Conservation (phyloP, 2,113 vertebrate genomes). For the Riparia riparia region DNA sequence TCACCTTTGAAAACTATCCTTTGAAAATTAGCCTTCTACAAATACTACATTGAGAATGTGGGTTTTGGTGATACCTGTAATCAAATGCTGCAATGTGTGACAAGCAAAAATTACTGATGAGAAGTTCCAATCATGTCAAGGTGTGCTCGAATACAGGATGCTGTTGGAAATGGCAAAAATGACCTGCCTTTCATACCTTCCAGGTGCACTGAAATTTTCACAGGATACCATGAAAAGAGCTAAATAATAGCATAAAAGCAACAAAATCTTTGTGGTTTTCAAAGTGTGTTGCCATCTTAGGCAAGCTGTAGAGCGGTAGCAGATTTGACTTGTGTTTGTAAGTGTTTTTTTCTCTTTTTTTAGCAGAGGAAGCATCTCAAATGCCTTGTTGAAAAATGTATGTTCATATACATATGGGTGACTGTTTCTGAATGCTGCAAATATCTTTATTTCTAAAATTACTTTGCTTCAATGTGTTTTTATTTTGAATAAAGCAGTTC, state of each 20-base stretch:
- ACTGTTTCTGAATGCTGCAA: not conserved
- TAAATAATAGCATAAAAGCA: not conserved
- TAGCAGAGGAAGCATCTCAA: not conserved
- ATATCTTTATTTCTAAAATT: constrained; percentile 12
- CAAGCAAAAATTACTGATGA: not conserved
- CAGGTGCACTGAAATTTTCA: not conserved
- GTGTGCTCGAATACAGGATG: not conserved
- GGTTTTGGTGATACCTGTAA: not conserved
- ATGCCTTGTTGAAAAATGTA: not conserved
- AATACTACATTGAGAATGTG: not conserved
- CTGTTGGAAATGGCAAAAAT: not conserved
- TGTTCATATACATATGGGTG: not conserved
- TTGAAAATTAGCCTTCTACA: not conserved
- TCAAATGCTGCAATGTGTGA: accelerated
- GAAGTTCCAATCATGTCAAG: not conserved
- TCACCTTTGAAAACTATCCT: not conserved
- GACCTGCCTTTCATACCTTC: not conserved
- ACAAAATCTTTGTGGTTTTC: not conserved
- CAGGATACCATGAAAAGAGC: not conserved
- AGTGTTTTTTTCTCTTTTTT: not conserved
- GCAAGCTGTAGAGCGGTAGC: not conserved
- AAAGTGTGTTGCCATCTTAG: not conserved
- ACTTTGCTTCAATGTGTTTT: constrained; percentile 4
- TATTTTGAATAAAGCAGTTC: constrained; percentile 63
- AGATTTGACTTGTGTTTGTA: not conserved